Percentiles rank a stretch among this genome's conserved stretches.
Evolutionary conservation across 2,888 invertebrate genomes (phyloP).

Genomic region (Himalopsyche kuldschensis): DNA sequence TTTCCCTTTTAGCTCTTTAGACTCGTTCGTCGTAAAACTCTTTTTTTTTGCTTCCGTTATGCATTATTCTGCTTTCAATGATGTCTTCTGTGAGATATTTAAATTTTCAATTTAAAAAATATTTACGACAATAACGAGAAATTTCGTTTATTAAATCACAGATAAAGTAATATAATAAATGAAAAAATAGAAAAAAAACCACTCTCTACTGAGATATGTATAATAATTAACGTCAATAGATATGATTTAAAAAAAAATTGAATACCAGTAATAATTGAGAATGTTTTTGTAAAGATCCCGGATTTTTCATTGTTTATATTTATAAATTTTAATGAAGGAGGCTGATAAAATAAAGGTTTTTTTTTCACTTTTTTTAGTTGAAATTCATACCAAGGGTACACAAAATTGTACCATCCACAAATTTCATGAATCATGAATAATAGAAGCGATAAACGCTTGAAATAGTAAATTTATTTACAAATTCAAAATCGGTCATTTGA

Average conservation of each 20-base stretch:
- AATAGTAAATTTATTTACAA: no score
- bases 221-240: background rate
- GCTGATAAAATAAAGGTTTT: no score
- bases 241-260: background rate
- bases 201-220: background rate
- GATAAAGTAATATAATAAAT: no score
- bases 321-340: no score
- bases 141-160: background rate
- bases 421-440: no score
- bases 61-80: background rate
- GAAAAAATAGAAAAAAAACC: background rate
- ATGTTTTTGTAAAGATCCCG: no score
- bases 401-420: no score
- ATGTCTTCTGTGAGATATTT: background rate
- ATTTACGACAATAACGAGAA: background rate
- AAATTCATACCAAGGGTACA: no score
- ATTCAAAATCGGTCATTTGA: no score
- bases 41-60: background rate
- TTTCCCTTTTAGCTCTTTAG: background rate
- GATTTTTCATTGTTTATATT: no score
- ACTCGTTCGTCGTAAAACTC: background rate
- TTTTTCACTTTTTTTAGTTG: no score
- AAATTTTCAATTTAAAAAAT: background rate
- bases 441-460: no score
- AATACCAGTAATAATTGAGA: background rate